Evolutionary conservation across 2,888 invertebrate genomes (phyloP), one percentile per base, ranked within the genome.

Genomic region (Rhyacophila evoluta): DNA sequence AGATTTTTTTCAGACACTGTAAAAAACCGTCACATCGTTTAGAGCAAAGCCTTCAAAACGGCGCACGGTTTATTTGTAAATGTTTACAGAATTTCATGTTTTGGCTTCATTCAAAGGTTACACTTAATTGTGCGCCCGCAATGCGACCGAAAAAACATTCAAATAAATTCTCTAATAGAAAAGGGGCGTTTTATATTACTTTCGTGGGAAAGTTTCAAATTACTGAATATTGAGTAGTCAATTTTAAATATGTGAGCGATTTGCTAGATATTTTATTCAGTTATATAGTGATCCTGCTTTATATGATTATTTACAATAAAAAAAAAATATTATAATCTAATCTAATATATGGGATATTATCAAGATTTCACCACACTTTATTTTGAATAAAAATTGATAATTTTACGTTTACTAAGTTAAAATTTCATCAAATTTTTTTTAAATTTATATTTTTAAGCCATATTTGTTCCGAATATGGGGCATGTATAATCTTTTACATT

Each of bases 1-100:
- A 15, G 55, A 10, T n/a, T 15, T 25, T 19, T 19, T 55, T 55
- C 3, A 55, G 55, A 8, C 55, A 55, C 55, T 19, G 25, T 19
- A 55, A 55, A 39, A 55, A 55, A 15, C 55, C 55, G 55, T 55
- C 55, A 55, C 55, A 55, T 55, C 55, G 55, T 55, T 55, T 55
- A 55, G 19, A 15, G 25, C 10, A 55, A 19, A 55, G 55, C 55
- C 55, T 55, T 55, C 55, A 55, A 55, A 55, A 19, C 55, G 19
- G 19, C 55, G 41, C 15, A 8, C 55, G 19, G 55, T 19, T 55
- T 55, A 19, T 55, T 55, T 55, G 19, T n/a, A 55, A 8, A 55
- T 55, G 55, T 55, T 55, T 55, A 55, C 55, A 55, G 55, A 55
- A 55, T 19, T 55, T 55, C 25, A 55, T 55, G 55, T 55, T 55